These are phyloP conservation scores for zebrafish (Danio rerio) DNA, from an alignment of 2,113 vertebrate species.

Conservation along the genomic window GRCz12tu NC_133182.1:15280001-15280500, in stretches of 20 bases:
- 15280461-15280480: too few species aligned
- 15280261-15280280: slow-evolving; percentile 95
- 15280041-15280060: neutral
- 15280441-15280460: too few species aligned
- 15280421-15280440: too few species aligned
- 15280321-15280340: slow-evolving; percentile 68
- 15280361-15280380: too few species aligned
- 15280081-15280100: neutral
- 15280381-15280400: too few species aligned
- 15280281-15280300: slow-evolving; percentile 93
- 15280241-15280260: slow-evolving; percentile 92
- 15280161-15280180: slow-evolving; percentile 84
- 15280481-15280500: too few species aligned
- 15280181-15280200: slow-evolving; percentile 93
- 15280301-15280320: slow-evolving; percentile 95
- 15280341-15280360: too few species aligned
- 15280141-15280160: slow-evolving; percentile 86
- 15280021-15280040: neutral
- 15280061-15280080: neutral
- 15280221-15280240: slow-evolving; percentile 98
- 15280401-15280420: too few species aligned
- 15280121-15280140: slow-evolving; percentile 88
- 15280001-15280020: too few species aligned
- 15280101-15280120: slow-evolving; percentile 79
- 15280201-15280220: slow-evolving; percentile 91